Evolutionary conservation across 2,888 invertebrate species (phyloP).

Genomic region (Marronus borbonicus): DNA sequence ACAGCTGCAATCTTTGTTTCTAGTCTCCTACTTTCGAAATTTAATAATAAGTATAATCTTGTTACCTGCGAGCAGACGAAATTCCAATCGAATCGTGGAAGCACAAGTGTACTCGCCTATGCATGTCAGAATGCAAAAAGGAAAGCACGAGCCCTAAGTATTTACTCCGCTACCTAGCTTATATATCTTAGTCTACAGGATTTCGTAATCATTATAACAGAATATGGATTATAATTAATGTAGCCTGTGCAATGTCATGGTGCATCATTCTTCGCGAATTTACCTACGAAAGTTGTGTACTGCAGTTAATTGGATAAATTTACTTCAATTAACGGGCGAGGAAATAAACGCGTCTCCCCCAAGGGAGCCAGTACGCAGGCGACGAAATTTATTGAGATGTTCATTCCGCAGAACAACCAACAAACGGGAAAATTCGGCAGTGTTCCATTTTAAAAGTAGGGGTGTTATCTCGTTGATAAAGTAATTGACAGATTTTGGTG

Average conservation of each 20-base stretch:
- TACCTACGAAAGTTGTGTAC: conserved; percentile 59
- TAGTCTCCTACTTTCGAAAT: background rate
- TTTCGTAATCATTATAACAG: conserved; percentile 17
- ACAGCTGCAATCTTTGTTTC: background rate
- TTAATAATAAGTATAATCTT: background rate
- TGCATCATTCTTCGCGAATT: conserved; percentile 58
- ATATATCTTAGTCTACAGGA: conserved; percentile 15
- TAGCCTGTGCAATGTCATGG: conserved; percentile 13
- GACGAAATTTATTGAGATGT: no score
- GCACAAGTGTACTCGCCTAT: conserved; percentile 4
- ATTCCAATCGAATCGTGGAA: background rate
- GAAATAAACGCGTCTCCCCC: conserved; percentile 25
- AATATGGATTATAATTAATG: conserved; percentile 26
- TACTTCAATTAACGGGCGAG: conserved; percentile 54
- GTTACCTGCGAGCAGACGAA: background rate
- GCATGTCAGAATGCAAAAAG: background rate
- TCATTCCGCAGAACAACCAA: no score
- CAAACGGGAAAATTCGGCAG: no score
- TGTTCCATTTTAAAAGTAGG: no score
- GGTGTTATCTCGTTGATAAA: no score
- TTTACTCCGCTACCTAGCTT: background rate
- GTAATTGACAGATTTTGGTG: no score
- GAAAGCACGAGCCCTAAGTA: background rate
- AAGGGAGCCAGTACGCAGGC: background rate
- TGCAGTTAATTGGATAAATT: conserved; percentile 59